Evolutionary conservation across 1,140 invertebrate species (phyloP).

Genomic region (Dryas iulia): DNA sequence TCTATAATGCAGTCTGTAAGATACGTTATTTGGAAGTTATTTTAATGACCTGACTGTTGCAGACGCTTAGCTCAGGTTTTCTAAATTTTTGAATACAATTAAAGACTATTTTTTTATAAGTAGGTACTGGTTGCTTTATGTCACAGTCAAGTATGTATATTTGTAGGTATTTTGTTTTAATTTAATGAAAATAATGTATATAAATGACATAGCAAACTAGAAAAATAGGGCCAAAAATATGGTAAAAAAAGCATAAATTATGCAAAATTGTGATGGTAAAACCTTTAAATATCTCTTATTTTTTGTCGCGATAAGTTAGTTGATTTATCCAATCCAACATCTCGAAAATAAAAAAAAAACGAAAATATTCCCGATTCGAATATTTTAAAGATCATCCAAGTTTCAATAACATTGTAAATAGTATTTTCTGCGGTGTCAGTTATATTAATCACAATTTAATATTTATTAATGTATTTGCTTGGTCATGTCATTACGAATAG

Average conservation of each 20-base stretch:
- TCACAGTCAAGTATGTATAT: too few species aligned
- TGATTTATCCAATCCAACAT: too few species aligned
- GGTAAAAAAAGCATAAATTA: too few species aligned
- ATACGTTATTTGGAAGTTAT: slow-evolving; percentile 23
- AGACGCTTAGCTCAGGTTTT: slow-evolving; percentile 5
- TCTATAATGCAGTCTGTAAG: slow-evolving; percentile 6
- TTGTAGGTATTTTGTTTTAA: too few species aligned
- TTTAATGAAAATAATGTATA: too few species aligned
- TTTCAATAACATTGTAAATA: background rate
- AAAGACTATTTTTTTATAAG: background rate
- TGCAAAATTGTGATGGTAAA: too few species aligned
- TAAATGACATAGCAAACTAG: too few species aligned
- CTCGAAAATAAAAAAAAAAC: too few species aligned
- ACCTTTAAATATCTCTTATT: too few species aligned
- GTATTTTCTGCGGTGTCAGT: background rate
- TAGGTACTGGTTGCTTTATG: background rate
- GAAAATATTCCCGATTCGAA: too few species aligned
- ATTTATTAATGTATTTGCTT: background rate
- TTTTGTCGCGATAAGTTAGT: too few species aligned
- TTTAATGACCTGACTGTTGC: slow-evolving; percentile 10
- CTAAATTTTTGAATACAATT: background rate
- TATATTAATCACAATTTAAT: background rate
- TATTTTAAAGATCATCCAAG: background rate
- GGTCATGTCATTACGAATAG: background rate
- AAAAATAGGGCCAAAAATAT: too few species aligned